Base-by-base conservation (phyloP, 2,113 vertebrate species). In the Syngnathoides biaculeatus region DNA sequence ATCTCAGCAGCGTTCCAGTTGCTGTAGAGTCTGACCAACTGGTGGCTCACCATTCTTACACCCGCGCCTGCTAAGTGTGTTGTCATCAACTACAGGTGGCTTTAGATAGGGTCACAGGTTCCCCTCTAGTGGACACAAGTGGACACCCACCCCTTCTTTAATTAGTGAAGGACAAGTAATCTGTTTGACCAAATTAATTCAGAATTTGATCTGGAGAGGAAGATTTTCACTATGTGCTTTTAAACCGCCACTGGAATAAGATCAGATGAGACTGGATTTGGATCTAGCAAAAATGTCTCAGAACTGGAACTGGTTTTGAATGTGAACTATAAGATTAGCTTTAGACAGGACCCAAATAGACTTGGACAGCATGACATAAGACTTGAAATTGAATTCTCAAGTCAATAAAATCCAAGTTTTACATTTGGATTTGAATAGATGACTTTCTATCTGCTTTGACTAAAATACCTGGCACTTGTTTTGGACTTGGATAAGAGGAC, bases 41-140 rank as follows among this genome's bases (percentile, higher is more conserved):
- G 69, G 60, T 71, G 53, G 2, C 2, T 71, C 53, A 64, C 65
- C 22, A 42, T 65, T 57, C 45, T 63, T 65, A 27, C n/a, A 15
- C 50, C 30, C 47, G 38, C 6, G 56, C n/a, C 57, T 72, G 56
- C 55, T 75, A 76, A 35, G 66, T 30, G 52, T 55, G 38, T 35
- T 71, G 69, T 81, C 81, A 73, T 69, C 59, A 38, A n/a, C 35
- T 55, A 8, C 59, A 39, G 55, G 69, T 62, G 22, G 35, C 26
- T 67, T 35, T 0, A 30, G 65, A 69, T 40, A 10, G 56, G 58
- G 77, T 83, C 55, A 78, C 52, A 83, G 65, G 86, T 76, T 52
- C 70, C 87, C 89, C 88, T 86, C 89, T 91, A 67, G 85, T 91
- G 91, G 88, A 64, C n/a, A 58, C 26, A 64, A 14, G 65, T 19